Evolutionary conservation across 92 coral and sea anemone species (phyloP).

Genomic region (Pocillopora grandis): DNA sequence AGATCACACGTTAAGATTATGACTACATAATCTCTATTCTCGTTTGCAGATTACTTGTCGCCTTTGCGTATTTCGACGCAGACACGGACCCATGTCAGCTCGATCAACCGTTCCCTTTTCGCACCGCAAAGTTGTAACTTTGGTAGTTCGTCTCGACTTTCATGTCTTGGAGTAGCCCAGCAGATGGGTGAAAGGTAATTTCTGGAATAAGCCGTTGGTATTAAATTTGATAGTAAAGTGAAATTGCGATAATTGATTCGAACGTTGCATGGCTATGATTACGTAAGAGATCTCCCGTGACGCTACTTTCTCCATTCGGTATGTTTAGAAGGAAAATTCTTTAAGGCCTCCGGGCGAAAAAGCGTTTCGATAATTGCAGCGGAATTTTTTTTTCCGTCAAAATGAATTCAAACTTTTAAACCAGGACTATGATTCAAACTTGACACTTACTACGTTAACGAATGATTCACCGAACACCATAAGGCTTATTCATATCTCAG

Average conservation of each 20-base stretch:
- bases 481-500: too few species aligned
- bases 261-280: background rate
- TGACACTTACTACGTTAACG: too few species aligned
- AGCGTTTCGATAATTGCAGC: too few species aligned
- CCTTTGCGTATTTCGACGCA: background rate
- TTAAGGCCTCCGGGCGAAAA: too few species aligned
- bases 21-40: background rate
- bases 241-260: background rate
- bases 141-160: background rate
- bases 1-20: background rate
- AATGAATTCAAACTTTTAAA: too few species aligned
- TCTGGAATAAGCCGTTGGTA: background rate
- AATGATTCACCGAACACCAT: too few species aligned
- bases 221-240: background rate
- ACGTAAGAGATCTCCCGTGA: background rate
- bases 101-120: background rate
- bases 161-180: slow-evolving; percentile 17
- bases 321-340: too few species aligned
- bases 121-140: background rate
- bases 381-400: too few species aligned
- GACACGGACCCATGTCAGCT: background rate
- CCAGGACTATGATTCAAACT: too few species aligned
- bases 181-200: slow-evolving; percentile 20
- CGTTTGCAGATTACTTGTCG: background rate
- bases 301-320: too few species aligned